Base-by-base conservation (phyloP, 2,888 invertebrate species). In the Sphaerophoria rueppellii region DNA sequence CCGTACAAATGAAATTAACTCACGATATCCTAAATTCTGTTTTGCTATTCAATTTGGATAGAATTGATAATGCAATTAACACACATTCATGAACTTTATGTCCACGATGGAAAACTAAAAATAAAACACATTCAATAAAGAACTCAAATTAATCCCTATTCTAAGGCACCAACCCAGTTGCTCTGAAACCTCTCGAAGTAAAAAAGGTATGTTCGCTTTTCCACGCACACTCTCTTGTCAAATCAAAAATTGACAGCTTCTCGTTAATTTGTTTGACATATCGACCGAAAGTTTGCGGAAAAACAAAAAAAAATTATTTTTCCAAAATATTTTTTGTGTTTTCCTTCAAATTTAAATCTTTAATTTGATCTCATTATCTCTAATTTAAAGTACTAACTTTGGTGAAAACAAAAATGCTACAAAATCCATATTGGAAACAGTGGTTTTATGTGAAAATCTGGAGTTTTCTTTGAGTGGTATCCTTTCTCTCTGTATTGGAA, bases 281-380 rank as follows among this genome's bases (percentile, higher is more conserved):
- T 87, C 87, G 86, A 86, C 87, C 87, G 86, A 86, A 87, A 77
- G 81, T 76, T 61, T 67, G 76, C 75, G 82, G 24, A 24, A 86
- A 83, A 87, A 87, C 80, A 78, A 75, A 63, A 78, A 73, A 6
- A 46, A 71, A 71, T n/a, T 72, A 50, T 40, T 57, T 54, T 9
- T 67, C 32, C 16, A 54, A 32, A 54, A 54, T 46, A 43, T 14
- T 12, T 35, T 11, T 57, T 70, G 40, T 1, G 57, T 70, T 46
- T 43, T n/a, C 6, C 24, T 14, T 43, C 6, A 58, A 24, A 57
- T 14, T n/a, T 14, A 6, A 40, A 43, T 43, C 43, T 43, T 60
- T 9, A 14, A 70, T 55, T 57, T 46, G 34, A 70, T 70, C 46
- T 70, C 65, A 52, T 16, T 67, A 52, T 24, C 1, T 2, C 43